Evolutionary conservation across 2,888 invertebrate species (phyloP).

Genomic region (Agonopterix subpropinquella): DNA sequence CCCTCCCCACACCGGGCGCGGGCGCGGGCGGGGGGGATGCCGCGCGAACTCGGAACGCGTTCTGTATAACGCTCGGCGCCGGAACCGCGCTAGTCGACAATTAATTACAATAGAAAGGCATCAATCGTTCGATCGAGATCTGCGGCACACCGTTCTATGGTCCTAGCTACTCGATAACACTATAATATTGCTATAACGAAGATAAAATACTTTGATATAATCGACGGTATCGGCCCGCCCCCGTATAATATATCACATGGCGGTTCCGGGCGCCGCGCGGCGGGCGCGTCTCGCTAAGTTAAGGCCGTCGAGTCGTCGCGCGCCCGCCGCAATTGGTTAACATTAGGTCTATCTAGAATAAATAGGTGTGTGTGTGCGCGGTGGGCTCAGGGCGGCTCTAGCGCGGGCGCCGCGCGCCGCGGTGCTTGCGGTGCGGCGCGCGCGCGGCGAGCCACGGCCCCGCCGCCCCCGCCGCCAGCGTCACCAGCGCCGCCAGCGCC

Average conservation of each 20-base stretch:
- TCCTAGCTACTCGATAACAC: slow-evolving; percentile 36
- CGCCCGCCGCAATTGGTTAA: slow-evolving; percentile 64
- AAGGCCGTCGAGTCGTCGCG: slow-evolving; percentile 45
- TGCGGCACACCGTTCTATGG: slow-evolving; percentile 29
- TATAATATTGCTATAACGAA: slow-evolving; percentile 42
- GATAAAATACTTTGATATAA: slow-evolving; percentile 30
- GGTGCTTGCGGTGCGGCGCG: slow-evolving; percentile 71
- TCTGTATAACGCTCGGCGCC: slow-evolving; percentile 18
- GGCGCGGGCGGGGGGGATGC: slow-evolving; percentile 9
- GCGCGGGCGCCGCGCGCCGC: slow-evolving; percentile 74
- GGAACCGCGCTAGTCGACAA: slow-evolving; percentile 15
- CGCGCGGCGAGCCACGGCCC: slow-evolving; percentile 51
- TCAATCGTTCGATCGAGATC: slow-evolving; percentile 16
- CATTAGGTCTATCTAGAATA: slow-evolving; percentile 73
- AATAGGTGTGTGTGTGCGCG: slow-evolving; percentile 38
- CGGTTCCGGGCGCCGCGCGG: slow-evolving; percentile 38
- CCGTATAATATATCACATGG: slow-evolving; percentile 29
- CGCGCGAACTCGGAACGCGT: slow-evolving; percentile 23
- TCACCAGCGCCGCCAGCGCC: slow-evolving; percentile 37
- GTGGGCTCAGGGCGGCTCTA: slow-evolving; percentile 68
- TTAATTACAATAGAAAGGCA: slow-evolving; percentile 15
- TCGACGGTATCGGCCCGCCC: slow-evolving; percentile 25
- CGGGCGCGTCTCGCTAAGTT: slow-evolving; percentile 45
- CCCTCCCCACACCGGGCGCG: neutral
- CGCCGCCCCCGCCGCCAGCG: slow-evolving; percentile 49